These are phyloP conservation scores for Luscinia megarhynchos DNA, from an alignment of 2,797 vertebrate species.

Conservation along the genomic window DNA sequence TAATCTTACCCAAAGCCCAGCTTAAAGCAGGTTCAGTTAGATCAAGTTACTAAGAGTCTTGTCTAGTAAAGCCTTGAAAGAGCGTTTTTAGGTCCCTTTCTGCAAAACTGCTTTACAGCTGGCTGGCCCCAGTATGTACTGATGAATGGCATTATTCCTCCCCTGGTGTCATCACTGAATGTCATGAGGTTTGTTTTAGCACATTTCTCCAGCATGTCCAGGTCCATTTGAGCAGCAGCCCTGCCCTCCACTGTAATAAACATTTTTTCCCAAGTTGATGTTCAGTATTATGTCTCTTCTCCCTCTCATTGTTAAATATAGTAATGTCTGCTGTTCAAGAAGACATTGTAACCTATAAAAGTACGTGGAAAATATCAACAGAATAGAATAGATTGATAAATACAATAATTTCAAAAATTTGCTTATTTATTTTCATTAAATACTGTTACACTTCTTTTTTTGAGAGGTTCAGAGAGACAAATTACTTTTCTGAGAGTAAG, in stretches of 20 bases:
- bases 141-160: neutral
- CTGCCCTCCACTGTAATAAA: neutral
- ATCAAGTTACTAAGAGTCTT: neutral
- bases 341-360: neutral
- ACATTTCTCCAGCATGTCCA: neutral
- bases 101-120: neutral
- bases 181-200: neutral
- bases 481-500: neutral
- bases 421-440: neutral
- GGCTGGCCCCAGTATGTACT: rapidly evolving
- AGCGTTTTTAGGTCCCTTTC: neutral
- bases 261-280: neutral
- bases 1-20: neutral
- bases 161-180: rapidly evolving
- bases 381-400: neutral
- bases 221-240: neutral
- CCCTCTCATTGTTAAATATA: neutral
- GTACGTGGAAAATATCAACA: neutral
- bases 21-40: neutral
- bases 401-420: neutral
- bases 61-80: neutral
- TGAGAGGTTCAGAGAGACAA: neutral
- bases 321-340: neutral
- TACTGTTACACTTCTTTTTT: neutral
- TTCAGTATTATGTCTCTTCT: neutral